A percentile compares a stretch with the other conserved stretches of the same genome.
phyloP scores from a whole-genome alignment of 2,888 invertebrate species.

The Noctua janthe region DNA sequence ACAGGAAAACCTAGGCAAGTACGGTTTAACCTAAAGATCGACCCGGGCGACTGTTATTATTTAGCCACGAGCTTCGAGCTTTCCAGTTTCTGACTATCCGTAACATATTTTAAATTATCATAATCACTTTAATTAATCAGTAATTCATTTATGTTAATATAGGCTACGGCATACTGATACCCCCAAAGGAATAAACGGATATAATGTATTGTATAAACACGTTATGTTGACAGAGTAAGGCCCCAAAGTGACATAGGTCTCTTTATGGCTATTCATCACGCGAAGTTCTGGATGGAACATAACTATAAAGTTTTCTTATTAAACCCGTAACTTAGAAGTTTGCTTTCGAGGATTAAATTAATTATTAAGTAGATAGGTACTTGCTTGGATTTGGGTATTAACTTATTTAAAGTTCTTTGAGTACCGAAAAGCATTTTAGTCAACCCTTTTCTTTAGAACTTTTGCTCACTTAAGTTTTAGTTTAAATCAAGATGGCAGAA shows the following conservation, averaged over 20 bases:
- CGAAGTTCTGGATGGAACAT: conserved; percentile 21
- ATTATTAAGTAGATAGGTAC: neutral
- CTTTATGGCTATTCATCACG: conserved; percentile 28
- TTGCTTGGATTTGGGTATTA: neutral
- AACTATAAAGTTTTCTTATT: conserved; percentile 45
- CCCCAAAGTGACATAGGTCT: conserved; percentile 22
- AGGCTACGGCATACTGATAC: neutral
- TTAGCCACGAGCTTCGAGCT: no score
- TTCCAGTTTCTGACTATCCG: neutral
- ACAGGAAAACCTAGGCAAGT: no score
- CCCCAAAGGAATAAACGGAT: conserved; percentile 4
- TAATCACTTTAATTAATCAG: neutral
- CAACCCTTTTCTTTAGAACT: neutral
- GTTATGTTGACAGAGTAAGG: conserved; percentile 28
- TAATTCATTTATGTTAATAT: no score
- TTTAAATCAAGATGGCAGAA: neutral
- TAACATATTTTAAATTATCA: neutral
- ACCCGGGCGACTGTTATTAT: no score
- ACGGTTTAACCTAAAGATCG: no score
- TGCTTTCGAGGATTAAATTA: conserved; percentile 10
- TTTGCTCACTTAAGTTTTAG: neutral
- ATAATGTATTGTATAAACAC: conserved; percentile 7
- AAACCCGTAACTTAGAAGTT: conserved; percentile 23
- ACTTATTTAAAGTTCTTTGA: neutral
- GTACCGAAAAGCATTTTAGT: neutral